Conservation (phyloP, 2,888 invertebrate species). For the Mimas tiliae region DNA sequence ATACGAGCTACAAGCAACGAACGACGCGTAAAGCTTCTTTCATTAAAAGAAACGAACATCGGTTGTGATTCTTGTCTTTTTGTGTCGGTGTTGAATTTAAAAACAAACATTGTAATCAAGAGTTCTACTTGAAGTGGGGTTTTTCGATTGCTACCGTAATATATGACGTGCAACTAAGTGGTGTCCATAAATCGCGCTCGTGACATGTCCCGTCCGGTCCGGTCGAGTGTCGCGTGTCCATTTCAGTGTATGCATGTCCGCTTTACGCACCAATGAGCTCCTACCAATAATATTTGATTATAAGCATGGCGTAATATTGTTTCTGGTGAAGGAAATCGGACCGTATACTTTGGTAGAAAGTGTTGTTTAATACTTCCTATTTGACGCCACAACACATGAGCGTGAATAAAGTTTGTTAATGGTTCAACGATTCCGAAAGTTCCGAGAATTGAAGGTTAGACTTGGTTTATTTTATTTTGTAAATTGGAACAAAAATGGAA, state of each 20-base stretch:
- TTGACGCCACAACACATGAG: background rate
- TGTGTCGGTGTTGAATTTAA: slow-evolving; percentile 24
- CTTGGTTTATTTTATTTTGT: too few relatives aligned
- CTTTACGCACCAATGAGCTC: slow-evolving; percentile 50
- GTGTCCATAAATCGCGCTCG: slow-evolving; percentile 64
- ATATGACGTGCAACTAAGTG: slow-evolving; percentile 73
- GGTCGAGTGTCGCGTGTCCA: slow-evolving; percentile 62
- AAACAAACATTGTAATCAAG: slow-evolving; percentile 40
- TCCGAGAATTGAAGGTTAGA: too few relatives aligned
- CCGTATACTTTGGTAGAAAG: background rate
- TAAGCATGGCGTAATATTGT: slow-evolving; percentile 37
- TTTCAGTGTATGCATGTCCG: slow-evolving; percentile 46
- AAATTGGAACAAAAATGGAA: too few relatives aligned
- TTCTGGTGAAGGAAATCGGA: slow-evolving; percentile 29
- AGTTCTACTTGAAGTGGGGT: slow-evolving; percentile 40
- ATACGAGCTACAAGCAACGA: slow-evolving; percentile 33
- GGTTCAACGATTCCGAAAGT: background rate
- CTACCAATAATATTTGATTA: slow-evolving; percentile 30
- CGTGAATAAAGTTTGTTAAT: background rate
- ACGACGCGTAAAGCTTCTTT: slow-evolving; percentile 54
- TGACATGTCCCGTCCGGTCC: slow-evolving; percentile 66
- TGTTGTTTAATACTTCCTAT: background rate
- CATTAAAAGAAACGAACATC: slow-evolving; percentile 57
- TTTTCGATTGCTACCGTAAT: slow-evolving; percentile 50
- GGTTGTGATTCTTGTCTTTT: slow-evolving; percentile 41